phyloP scores from a whole-genome alignment of 2,797 vertebrate species.

The Phaenicophaeus curvirostris region DNA sequence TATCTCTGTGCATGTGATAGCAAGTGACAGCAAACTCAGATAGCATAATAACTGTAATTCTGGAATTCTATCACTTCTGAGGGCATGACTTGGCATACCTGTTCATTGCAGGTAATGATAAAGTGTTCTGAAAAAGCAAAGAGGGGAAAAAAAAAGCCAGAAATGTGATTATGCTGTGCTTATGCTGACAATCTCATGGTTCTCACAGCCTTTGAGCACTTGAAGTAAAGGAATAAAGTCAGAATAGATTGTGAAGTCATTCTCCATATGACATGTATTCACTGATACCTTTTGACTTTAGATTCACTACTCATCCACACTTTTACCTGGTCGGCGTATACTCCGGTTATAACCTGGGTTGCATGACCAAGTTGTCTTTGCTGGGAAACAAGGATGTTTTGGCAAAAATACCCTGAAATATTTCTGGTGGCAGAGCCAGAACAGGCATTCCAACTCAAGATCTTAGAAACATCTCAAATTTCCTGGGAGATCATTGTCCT shows the following conservation, averaged over 20 bases:
- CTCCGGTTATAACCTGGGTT: accelerated
- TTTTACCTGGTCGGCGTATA: background rate
- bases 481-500: background rate
- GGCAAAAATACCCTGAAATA: background rate
- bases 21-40: background rate
- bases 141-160: accelerated
- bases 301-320: background rate
- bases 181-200: background rate
- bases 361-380: background rate
- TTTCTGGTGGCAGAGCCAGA: background rate
- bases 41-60: background rate
- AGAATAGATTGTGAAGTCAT: background rate
- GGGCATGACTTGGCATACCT: background rate
- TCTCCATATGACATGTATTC: background rate
- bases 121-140: background rate
- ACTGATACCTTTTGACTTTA: background rate
- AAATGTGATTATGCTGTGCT: background rate
- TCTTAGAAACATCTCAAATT: background rate
- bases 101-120: background rate
- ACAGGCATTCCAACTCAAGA: background rate
- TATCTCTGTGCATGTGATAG: background rate
- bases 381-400: background rate
- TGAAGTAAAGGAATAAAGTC: background rate
- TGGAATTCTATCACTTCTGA: background rate
- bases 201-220: background rate